Evolutionary conservation across 2,888 invertebrate genomes (phyloP), one percentile per base, ranked within the genome.

Genomic region (Phortica okadai): DNA sequence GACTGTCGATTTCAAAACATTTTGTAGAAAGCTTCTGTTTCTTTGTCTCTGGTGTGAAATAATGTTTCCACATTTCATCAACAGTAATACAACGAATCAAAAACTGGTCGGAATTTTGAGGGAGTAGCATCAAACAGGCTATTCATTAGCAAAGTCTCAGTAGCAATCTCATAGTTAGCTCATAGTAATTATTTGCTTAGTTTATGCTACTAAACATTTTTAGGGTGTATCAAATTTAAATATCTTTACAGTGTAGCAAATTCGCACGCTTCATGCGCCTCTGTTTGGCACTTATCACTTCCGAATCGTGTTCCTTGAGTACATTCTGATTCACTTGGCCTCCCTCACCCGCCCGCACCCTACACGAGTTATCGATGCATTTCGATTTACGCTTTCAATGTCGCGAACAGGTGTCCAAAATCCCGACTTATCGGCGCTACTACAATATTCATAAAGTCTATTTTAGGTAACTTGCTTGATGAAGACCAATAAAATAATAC

Each of bases 371-470:
- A 33, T 33, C 33, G 4, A 33, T 33, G 33, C 33, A 33, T 33
- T 33, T 33, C 33, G 33, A 33, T 33, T 33, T 50, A 50, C 50
- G 8, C 50, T 50, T 8, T 50, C 14, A 8, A 6, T 5, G 50
- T 2, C 45, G 4, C 45, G 69, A 45, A 44, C 69, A 69, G 69
- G 45, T 69, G 69, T 50, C 25, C 69, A 50, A 69, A 69, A 69
- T 45, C 16, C 69, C 8, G 44, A 62, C 8, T 50, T 50, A 50
- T 50, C 50, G 50, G 50, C 50, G 14, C 14, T 50, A 8, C 10
- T 33, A 33, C 33, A 33, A 33, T 33, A 8, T 50, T 50, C 14
- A 8, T 11, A 50, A 50, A 50, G 14, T 50, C 62, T 25, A 62
- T 62, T 62, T 62, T 25, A 16, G 25, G 21, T 6, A 6, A 25